These are phyloP conservation scores for Sphaerophoria rueppellii DNA, from an alignment of 2,888 invertebrate genomes.

Conservation along the genomic window DNA sequence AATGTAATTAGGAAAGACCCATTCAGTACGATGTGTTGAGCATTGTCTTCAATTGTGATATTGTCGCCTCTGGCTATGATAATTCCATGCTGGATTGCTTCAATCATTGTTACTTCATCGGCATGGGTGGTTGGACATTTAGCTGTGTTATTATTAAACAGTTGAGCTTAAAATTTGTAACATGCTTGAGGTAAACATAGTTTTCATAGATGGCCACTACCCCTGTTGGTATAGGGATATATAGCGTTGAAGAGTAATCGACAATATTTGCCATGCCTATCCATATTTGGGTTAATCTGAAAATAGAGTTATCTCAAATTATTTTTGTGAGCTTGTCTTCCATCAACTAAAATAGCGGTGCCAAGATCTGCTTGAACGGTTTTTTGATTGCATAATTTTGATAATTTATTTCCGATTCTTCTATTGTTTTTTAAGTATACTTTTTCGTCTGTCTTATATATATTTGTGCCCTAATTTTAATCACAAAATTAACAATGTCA, in stretches of 20 bases:
- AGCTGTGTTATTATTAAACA: slow-evolving; percentile 18
- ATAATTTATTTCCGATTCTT: slow-evolving; percentile 33
- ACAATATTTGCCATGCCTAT: neutral
- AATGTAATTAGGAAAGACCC: neutral
- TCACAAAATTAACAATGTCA: too few species aligned
- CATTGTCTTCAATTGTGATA: slow-evolving; percentile 1
- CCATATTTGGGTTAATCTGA: neutral
- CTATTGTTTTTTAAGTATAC: slow-evolving; percentile 20
- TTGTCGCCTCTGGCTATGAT: slow-evolving; percentile 3
- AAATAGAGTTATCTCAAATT: too few species aligned
- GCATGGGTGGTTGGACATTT: slow-evolving; percentile 27
- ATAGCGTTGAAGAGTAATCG: neutral
- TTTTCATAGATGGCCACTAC: slow-evolving; percentile 1
- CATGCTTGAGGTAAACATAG: neutral
- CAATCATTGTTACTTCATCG: too few species aligned
- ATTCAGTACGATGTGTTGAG: neutral
- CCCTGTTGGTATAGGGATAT: neutral
- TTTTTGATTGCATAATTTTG: slow-evolving; percentile 36
- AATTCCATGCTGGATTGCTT: neutral
- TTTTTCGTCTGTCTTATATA: slow-evolving; percentile 10
- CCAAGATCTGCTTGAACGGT: slow-evolving; percentile 26
- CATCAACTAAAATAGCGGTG: too few species aligned
- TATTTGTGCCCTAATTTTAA: too few species aligned
- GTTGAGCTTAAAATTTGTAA: slow-evolving; percentile 6
- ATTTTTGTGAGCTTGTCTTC: too few species aligned